Base-by-base conservation (phyloP, 1,140 invertebrate genomes). In the Temnothorax nylanderi region DNA sequence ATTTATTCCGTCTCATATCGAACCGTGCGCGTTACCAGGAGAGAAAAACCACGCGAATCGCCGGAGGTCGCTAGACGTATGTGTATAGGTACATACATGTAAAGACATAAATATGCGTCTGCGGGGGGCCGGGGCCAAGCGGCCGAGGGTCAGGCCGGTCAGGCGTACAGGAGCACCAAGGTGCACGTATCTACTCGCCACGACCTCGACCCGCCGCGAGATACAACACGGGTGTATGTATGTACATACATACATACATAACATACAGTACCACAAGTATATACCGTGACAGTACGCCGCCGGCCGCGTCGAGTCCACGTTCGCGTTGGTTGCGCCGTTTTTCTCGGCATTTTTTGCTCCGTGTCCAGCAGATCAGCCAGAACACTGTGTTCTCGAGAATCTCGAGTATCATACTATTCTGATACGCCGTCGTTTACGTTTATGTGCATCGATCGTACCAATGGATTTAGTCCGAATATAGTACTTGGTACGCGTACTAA, bases 1-100 rank as follows among this genome's bases (percentile, higher is more conserved):
- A 77, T 64, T 77, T 77, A 77, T 77, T 64, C 41, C 54, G 11
- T 44, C 0, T 26, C 34, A 16, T 64, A 77, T 77, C 10, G 75
- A 77, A 64, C 56, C 75, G 56, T 62, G 74, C 16, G 8, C 37
- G 37, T 60, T 62, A 32, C 37, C 4, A 47, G n/a, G 58, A 44
- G 10, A 21, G 32, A 62, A 64, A 47, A 62, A 44, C 51, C 18
- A 13, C 8, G 54, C 54, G 7, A 37, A 26, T 26, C 26, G 26
- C 26, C 10, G 26, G 7, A n/a, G 5, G 21, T 8, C n/a, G 21
- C 65, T 41, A 69, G 65, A 47, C 54, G 7, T n/a, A 26, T 26
- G 0, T 7, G 4, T 34, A 64, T 26, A 0, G 26, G 11, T 49
- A 21, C 4, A 16, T 58, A 74, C 2, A 18, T 60, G 54, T 44